Evolutionary conservation across 2,113 vertebrate genomes (phyloP).

Genomic region (Promerops cafer): DNA sequence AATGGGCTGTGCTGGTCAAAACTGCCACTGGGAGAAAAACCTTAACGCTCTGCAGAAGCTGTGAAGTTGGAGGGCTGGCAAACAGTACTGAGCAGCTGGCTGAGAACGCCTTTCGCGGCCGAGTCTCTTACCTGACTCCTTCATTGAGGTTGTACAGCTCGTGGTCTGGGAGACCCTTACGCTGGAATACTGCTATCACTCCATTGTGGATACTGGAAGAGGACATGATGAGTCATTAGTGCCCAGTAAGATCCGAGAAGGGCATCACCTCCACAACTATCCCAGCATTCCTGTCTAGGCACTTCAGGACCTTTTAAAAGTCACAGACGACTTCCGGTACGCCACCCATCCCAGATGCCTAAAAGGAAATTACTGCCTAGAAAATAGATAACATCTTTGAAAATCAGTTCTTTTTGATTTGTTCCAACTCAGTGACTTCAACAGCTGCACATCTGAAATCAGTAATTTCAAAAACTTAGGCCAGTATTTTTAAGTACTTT

Average conservation of each 20-base stretch:
- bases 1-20: background rate
- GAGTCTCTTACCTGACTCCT: conserved; percentile 87
- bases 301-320: background rate
- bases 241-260: background rate
- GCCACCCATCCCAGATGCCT: background rate
- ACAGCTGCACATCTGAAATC: background rate
- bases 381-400: background rate
- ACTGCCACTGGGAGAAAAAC: background rate
- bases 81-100: background rate
- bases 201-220: conserved; percentile 90
- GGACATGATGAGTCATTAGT: background rate
- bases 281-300: background rate
- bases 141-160: conserved; percentile 95
- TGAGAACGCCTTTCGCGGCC: fast-evolving
- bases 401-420: background rate
- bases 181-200: conserved; percentile 93
- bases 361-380: background rate
- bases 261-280: background rate
- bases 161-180: conserved; percentile 89
- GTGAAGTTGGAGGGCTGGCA: fast-evolving
- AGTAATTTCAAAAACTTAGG: background rate
- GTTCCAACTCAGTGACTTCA: background rate
- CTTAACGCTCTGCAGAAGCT: background rate
- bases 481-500: background rate
- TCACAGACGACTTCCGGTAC: background rate